Conservation (phyloP, 2,888 invertebrate genomes). For the Eledone cirrhosa region DNA sequence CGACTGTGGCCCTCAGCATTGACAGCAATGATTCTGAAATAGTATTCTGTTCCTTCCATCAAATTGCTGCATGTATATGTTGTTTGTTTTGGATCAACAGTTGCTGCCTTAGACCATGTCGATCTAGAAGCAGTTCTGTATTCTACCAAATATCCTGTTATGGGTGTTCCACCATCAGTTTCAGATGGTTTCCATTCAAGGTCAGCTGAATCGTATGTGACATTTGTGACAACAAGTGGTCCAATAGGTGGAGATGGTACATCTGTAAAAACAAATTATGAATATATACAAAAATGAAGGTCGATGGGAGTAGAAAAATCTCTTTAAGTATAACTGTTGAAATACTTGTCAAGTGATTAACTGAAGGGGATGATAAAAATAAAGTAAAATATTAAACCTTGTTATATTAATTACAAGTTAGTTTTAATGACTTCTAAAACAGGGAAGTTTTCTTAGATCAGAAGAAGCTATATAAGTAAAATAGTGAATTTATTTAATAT, state of each 20-base stretch:
- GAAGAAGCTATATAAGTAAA: too few relatives aligned
- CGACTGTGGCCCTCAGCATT: constrained; percentile 93
- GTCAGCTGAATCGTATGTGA: constrained; percentile 38
- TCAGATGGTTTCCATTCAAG: constrained; percentile 50
- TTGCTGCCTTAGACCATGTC: constrained; percentile 78
- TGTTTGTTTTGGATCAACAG: constrained; percentile 66
- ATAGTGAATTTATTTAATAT: too few relatives aligned
- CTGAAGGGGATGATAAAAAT: too few relatives aligned
- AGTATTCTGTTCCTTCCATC: constrained; percentile 88
- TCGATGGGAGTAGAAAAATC: too few relatives aligned
- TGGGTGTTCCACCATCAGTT: constrained; percentile 52
- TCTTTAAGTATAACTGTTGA: too few relatives aligned
- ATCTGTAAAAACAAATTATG: constrained; percentile 19
- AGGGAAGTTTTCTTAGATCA: too few relatives aligned
- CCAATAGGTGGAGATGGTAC: constrained; percentile 42
- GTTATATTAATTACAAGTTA: too few relatives aligned
- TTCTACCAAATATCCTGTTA: constrained; percentile 54
- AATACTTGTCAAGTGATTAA: too few relatives aligned
- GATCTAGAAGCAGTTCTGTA: constrained; percentile 80
- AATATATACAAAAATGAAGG: too few relatives aligned
- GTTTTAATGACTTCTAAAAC: too few relatives aligned
- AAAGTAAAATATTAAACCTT: too few relatives aligned
- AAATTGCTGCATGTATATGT: constrained; percentile 74
- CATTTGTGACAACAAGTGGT: constrained; percentile 44
- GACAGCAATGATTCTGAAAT: constrained; percentile 84